Percentiles rank a stretch among this genome's conserved stretches.
Evolutionary conservation across 53 echinoderm and acorn worm species (phyloP).

Genomic region (Mesocentrotus franciscanus): DNA sequence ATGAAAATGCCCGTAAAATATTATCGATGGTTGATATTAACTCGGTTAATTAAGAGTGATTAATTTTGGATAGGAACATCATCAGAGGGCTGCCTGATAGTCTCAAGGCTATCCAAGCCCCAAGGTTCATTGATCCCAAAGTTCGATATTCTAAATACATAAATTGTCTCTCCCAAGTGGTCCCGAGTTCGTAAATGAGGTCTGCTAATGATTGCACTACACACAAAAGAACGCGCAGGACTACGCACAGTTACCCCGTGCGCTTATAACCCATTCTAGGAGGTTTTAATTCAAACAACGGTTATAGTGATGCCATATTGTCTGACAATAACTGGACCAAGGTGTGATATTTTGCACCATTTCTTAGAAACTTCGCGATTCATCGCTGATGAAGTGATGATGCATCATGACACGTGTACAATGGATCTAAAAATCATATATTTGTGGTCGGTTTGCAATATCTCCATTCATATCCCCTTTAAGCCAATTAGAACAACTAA

Average conservation of each 20-base stretch:
- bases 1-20: background rate
- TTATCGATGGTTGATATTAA: background rate
- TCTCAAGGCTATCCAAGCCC: background rate
- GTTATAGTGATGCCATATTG: background rate
- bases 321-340: background rate
- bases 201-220: background rate
- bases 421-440: background rate
- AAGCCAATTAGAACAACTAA: background rate
- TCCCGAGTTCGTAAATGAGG: background rate
- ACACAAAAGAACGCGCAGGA: background rate
- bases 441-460: background rate
- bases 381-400: background rate
- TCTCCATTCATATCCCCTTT: background rate
- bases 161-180: conserved; percentile 9
- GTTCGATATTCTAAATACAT: conserved; percentile 25
- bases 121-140: conserved; percentile 4
- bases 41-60: background rate
- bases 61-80: background rate
- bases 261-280: background rate
- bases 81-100: background rate
- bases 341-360: background rate
- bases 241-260: background rate
- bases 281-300: background rate
- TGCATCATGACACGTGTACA: background rate
- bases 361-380: background rate